Evolutionary conservation across 1,140 invertebrate species (phyloP), one percentile per base, ranked within the genome.

Genomic region (Drosophila arizonae): DNA sequence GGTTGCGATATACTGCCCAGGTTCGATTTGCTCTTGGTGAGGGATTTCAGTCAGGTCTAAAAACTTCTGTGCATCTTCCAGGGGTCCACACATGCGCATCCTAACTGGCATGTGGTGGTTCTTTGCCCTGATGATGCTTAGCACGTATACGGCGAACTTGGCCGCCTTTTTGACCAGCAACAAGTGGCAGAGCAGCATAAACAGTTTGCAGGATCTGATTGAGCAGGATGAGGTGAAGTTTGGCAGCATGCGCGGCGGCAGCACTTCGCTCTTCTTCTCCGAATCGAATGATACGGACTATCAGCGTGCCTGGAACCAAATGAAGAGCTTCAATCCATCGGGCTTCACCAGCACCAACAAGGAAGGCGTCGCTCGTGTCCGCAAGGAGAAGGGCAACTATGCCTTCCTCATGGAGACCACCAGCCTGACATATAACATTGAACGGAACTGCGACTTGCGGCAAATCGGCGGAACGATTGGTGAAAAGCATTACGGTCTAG

Each of bases 121-220:
- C 89, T 99, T 99, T 90, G 96, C 97, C 0, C 92, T 99, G 21
- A 99, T 99, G 77, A 97, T 99, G 93, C 97, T 97, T 24, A 97
- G 97, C 4, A 98, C 97, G 0, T 99, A 99, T 90, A 99, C 98
- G 0, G 98, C 98, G 11, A 98, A 99, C 92, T 93, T 99, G 76
- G 97, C 98, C 5, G 98, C 98, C 24, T 99, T 98, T 75, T 93
- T 99, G 62, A 99, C 98, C 0, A 95, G 96, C 26, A 96, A 96
- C 43, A 93, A 96, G 60, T 95, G 97, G 93, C 95, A 96, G 24
- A 95, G 95, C 45, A 95, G 96, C 0, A 98, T 99, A 17, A 95
- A 96, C 69, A 95, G 94, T 71, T 95, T 96, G 0, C 96, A 98
- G 79, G 97, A 98, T 91, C 93, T 99, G 1, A 96, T 97, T 0